Base-by-base conservation (phyloP, 1,140 invertebrate genomes). In the Chlorops oryzae region DNA sequence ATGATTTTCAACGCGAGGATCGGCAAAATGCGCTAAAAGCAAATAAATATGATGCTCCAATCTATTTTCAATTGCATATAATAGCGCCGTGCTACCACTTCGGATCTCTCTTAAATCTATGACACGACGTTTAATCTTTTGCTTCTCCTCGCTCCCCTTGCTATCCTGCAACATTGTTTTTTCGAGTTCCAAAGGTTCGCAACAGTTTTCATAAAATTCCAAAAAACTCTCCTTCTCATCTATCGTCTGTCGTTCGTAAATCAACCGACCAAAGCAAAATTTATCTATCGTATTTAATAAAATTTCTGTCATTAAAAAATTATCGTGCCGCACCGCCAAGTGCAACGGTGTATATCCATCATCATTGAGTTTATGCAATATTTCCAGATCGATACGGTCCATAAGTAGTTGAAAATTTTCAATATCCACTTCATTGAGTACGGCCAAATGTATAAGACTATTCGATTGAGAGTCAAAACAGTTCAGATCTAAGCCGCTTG, bases 261-360 rank as follows among this genome's bases (percentile, higher is more conserved):
- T 28, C 0, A 54, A 9, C 2, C 13, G 23, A 0, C 51, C 51
- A 23, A 20, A 21, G 12, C 64, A 21, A 2, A 60, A 51, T 39
- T 58, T 20, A 45, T 70, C 66, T n/a, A 70, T 55, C 12, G 17
- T 32, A 42, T 62, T 59, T 3, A 59, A 42, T 3, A 70, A 65
- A 7, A 56, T 27, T 40, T 70, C 66, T 2, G 63, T 65, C 38
- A 58, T 24, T 21, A 58, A 37, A 37, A 57, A 70, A 22, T 57
- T 54, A 54, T 70, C 61, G 18, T 62, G 40, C 5, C 66, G 55
- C 5, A 69, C 52, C 0, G 62, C 60, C 32, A 70, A 41, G 15
- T 69, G 65, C 4, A 70, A 12, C 2, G 54, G 62, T 5, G 66
- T 69, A 27, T 66, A 66, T 5, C 66, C 66, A 41, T 69, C 66